These are phyloP conservation scores for Pleuronectes platessa DNA, from an alignment of 2,113 vertebrate species.

Conservation along the genomic window DNA sequence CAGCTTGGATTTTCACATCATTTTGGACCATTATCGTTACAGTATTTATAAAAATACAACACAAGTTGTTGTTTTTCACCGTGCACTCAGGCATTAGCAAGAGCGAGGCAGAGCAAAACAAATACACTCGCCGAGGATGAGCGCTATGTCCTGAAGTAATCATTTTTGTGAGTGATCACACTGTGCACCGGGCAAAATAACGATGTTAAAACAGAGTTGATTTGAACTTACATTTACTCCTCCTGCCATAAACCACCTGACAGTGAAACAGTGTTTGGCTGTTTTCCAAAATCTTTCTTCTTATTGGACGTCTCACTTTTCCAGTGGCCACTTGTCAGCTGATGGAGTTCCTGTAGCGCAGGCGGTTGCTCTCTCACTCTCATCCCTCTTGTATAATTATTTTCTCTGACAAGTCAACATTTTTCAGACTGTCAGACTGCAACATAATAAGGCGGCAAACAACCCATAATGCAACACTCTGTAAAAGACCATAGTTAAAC, in stretches of 20 bases:
- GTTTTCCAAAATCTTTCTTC: background rate
- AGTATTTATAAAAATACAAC: background rate
- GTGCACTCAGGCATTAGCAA: background rate
- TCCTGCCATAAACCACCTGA: background rate
- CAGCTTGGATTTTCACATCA: background rate
- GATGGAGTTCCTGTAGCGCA: background rate
- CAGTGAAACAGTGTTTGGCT: background rate
- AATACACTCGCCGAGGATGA: background rate
- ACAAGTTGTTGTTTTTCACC: background rate
- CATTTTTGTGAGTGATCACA: background rate
- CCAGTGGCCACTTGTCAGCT: background rate
- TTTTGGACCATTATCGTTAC: slow-evolving; percentile 2
- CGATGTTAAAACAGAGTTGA: background rate
- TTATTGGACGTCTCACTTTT: background rate
- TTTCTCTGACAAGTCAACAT: background rate
- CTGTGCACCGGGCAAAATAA: background rate
- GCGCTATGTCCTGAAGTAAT: background rate
- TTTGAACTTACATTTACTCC: background rate
- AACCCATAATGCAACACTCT: no score
- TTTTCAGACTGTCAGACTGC: background rate
- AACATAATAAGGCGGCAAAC: background rate
- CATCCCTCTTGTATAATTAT: background rate
- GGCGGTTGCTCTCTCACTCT: background rate
- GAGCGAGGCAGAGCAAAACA: background rate
- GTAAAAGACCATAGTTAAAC: background rate